These are phyloP conservation scores for Apeira syringaria DNA, from an alignment of 2,888 invertebrate genomes.

Conservation along the genomic window DNA sequence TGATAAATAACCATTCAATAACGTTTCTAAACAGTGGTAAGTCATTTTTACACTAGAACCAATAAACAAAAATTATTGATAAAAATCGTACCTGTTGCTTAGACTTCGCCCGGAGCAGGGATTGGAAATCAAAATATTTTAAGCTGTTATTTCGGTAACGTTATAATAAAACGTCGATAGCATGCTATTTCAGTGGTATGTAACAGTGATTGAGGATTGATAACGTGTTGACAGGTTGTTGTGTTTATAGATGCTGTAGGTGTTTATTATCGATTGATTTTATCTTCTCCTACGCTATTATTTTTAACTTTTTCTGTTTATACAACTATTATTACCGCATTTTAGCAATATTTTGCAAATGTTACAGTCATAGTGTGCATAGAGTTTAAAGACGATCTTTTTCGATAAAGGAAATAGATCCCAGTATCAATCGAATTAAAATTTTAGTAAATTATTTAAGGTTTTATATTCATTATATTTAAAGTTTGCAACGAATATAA, in stretches of 20 bases:
- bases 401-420: too few species aligned
- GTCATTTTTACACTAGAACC: conserved; percentile 4
- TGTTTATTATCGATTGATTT: conserved; percentile 8
- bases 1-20: conserved; percentile 16
- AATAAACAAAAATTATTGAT: neutral
- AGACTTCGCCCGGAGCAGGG: neutral
- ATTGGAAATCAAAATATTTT: conserved; percentile 12
- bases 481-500: too few species aligned
- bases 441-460: too few species aligned
- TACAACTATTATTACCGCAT: too few species aligned
- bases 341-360: too few species aligned
- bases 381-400: too few species aligned
- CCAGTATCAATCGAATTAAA: too few species aligned
- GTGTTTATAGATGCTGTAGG: conserved; percentile 9
- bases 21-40: conserved; percentile 10
- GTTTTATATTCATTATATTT: too few species aligned
- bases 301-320: too few species aligned
- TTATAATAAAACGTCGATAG: conserved; percentile 1
- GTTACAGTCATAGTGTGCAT: too few species aligned
- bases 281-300: conserved; percentile 1
- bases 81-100: conserved; percentile 13
- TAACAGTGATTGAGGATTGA: conserved; percentile 9
- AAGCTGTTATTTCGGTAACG: conserved; percentile 8
- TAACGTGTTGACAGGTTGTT: conserved; percentile 10
- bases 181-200: conserved; percentile 1